Conservation (phyloP, 2,797 vertebrate genomes). For the Pempheris klunzingeri region DNA sequence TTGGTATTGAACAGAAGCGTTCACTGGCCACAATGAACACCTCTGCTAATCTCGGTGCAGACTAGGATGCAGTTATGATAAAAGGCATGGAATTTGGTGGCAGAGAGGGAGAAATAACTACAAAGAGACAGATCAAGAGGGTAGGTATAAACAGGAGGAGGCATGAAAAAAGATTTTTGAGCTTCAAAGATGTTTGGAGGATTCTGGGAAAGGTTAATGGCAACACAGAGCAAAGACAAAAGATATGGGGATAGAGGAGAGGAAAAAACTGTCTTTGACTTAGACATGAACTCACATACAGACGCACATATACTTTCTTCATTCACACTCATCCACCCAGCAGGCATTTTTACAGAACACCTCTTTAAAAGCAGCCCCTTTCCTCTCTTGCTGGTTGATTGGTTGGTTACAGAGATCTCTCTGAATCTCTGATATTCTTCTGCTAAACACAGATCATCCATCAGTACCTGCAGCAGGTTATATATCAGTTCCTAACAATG, state of each 20-base stretch:
- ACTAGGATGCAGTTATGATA: slow-evolving; percentile 19
- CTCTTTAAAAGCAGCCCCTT: slow-evolving; percentile 41
- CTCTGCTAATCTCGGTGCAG: slow-evolving; percentile 25
- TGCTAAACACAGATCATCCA: slow-evolving; percentile 18
- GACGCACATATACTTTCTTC: slow-evolving; percentile 39
- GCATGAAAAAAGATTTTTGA: slow-evolving; percentile 44
- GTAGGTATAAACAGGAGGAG: slow-evolving; percentile 57
- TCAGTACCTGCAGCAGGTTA: slow-evolving; percentile 18
- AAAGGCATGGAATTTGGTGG: slow-evolving; percentile 24
- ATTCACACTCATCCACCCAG: slow-evolving; percentile 44
- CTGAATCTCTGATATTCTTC: slow-evolving; percentile 26
- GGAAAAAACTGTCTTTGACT: slow-evolving; percentile 32
- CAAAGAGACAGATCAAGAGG: slow-evolving; percentile 47
- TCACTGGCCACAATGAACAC: slow-evolving; percentile 28
- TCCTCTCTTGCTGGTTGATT: slow-evolving; percentile 22
- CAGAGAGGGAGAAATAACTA: slow-evolving; percentile 31
- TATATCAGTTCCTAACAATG: slow-evolving; percentile 22
- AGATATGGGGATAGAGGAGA: slow-evolving; percentile 23
- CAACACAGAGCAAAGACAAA: slow-evolving; percentile 34
- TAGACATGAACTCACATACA: slow-evolving; percentile 15
- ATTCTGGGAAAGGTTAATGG: slow-evolving; percentile 46
- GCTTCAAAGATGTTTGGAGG: slow-evolving; percentile 47
- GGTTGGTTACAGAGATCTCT: slow-evolving; percentile 13
- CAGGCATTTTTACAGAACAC: slow-evolving; percentile 49
- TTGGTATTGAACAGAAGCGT: slow-evolving; percentile 28